Evolutionary conservation across 2,888 invertebrate species (phyloP).

Genomic region (Leptinotarsa peninsularis): DNA sequence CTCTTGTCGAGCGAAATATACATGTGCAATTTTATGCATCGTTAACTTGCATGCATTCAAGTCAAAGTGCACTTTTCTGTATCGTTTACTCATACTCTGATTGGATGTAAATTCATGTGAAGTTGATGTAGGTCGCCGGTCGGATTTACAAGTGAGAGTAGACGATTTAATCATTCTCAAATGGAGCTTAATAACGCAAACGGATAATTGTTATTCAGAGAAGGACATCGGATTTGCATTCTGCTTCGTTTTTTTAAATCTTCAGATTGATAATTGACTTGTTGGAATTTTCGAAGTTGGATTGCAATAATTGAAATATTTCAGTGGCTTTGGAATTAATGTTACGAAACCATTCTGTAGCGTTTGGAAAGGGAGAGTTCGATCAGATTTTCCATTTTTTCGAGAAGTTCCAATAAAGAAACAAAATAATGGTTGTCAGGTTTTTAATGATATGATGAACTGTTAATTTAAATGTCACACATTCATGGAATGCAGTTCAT

Average conservation of each 20-base stretch:
- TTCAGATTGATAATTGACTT: no score
- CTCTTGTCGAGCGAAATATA: conserved; percentile 10
- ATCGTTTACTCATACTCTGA: conserved; percentile 13
- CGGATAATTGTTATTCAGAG: background rate
- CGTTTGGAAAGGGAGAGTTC: no score
- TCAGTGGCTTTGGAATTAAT: no score
- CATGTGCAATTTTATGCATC: conserved; percentile 18
- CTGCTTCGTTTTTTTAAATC: background rate
- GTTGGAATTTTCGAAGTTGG: no score
- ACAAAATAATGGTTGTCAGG: no score
- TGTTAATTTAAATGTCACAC: no score
- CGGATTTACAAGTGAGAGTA: conserved; percentile 13
- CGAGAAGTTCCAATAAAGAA: no score
- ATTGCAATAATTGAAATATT: no score
- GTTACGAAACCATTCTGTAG: no score
- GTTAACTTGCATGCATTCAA: conserved; percentile 17
- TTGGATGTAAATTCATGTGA: conserved; percentile 13
- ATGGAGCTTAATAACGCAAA: background rate
- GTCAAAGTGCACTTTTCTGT: conserved; percentile 22
- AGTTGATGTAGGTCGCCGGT: conserved; percentile 14
- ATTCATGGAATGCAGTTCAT: no score
- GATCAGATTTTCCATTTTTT: no score
- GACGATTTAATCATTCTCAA: background rate
- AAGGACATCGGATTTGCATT: background rate
- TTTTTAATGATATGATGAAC: no score